Evolutionary conservation across 1,140 invertebrate species (phyloP), one percentile per base, ranked within the genome.

Genomic region (Cotesia chilonis): DNA sequence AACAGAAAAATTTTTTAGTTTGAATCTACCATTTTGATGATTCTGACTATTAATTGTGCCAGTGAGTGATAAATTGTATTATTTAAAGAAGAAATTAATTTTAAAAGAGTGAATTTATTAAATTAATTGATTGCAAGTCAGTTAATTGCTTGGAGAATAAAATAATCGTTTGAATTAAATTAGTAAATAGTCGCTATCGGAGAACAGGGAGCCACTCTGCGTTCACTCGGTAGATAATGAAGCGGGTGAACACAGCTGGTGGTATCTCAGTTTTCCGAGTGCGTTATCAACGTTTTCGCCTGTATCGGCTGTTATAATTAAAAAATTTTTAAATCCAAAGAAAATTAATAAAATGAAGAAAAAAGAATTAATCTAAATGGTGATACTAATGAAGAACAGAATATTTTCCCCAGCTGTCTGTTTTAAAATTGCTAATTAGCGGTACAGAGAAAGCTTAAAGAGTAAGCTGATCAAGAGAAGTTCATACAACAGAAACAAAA

Each of bases 181-280:
- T 6, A 6, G 7, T 20, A 20, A 67, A 37, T 71, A 69, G 57
- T 63, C 71, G 84, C 85, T 75, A 80, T 81, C 79, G 83, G 87
- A 88, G 87, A 85, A 87, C 91, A 91, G 94, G 94, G 94, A 94
- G 91, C 94, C 94, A 95, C 94, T 92, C 94, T 95, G 94, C 92
- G 94, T 94, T 96, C 93, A 91, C 94, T 95, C 92, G 86, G 88
- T 87, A 89, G 89, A 87, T 89, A 88, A 89, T 86, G 83, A 89
- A 88, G 88, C 88, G 89, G 92, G 94, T 96, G 95, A 96, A 96
- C 95, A 96, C 95, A 96, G 95, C 94, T 96, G 94, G 95, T 96
- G 95, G 95, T 96, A 96, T 96, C 95, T 96, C 94, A 95, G 94
- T 95, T 88, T 86, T 86, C 83, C 85, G 80, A 75, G 81, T 76